Evolutionary conservation across 2,113 vertebrate species (phyloP).

Genomic region (Melanerpes aurifrons): DNA sequence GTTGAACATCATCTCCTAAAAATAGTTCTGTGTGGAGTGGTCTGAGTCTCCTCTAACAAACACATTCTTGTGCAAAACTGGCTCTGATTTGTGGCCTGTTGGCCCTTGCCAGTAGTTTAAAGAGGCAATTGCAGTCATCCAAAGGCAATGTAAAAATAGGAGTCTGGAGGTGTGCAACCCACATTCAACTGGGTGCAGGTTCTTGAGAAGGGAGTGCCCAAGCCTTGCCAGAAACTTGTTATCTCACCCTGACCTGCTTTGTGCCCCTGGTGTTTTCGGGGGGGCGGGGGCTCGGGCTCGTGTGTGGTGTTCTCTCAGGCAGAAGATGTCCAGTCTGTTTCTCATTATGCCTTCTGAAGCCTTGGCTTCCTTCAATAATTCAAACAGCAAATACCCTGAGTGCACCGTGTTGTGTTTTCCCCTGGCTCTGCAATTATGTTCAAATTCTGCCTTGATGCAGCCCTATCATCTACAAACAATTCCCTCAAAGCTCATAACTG

Average conservation of each 20-base stretch:
- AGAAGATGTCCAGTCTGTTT: background rate
- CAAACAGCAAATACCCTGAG: background rate
- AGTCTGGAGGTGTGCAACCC: background rate
- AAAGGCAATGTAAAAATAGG: background rate
- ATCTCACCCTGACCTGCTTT: background rate
- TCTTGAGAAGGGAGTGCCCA: background rate
- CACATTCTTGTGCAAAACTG: background rate
- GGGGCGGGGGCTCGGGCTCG: background rate
- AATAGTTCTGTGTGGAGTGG: background rate
- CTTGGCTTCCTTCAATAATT: background rate
- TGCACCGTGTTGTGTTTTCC: background rate
- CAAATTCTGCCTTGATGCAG: background rate
- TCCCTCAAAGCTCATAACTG: background rate
- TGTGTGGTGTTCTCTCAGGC: background rate
- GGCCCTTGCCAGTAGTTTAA: background rate
- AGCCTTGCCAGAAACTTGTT: background rate
- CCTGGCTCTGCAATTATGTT: background rate
- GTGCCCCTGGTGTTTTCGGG: background rate
- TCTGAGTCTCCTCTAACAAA: background rate
- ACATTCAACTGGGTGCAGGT: background rate
- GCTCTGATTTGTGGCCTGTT: background rate
- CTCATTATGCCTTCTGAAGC: background rate
- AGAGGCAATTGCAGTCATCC: background rate
- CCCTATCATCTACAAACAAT: background rate
- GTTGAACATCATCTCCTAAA: background rate